Evolutionary conservation across 1,140 invertebrate genomes (phyloP), one percentile per base, ranked within the genome.

Genomic region (Rhizoglyphus robini): DNA sequence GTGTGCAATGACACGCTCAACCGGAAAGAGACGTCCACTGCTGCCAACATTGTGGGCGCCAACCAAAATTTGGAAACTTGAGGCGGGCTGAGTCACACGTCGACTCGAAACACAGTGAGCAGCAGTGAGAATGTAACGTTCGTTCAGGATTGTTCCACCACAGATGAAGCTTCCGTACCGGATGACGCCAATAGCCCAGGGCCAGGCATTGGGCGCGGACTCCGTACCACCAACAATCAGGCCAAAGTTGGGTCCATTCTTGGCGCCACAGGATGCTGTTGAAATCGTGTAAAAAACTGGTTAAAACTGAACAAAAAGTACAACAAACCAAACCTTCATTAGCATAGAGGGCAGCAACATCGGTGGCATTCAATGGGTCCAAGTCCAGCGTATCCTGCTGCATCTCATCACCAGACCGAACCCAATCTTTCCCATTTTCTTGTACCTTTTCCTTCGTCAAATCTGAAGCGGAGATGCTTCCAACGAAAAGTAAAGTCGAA

Each of bases 1-100:
- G 34, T 67, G 66, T 20, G 64, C 18, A 1, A 61, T 88, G 0
- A 82, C 91, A n/a, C 88, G 78, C 73, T 91, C 87, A 0, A 95
- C 88, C n/a, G 83, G 5, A 3, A 64, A 48, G 8, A 15, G 41
- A 8, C 51, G 41, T 3, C 63, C 63, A 57, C 1, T 23, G 4
- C 15, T 8, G n/a, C 36, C 32, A 23, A 54, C 32, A 3, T 4
- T 11, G 32, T 63, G 61, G 8, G 46, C 8, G 8, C 63, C 63
- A 27, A 64, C 27, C 18, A 30, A 36, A 2, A 64, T 5, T 51
- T 64, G 8, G 5, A 64, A 49, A 51, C 38, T 64, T n/a, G 20
- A 11, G 31, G 63, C 63, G 4, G n/a, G 4, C 31, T 5, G 29
- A 23, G 36, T 61, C 29, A 15, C 32, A 31, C 46, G 3, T 29